These are phyloP conservation scores for Nycticryphes semicollaris DNA, from an alignment of 2,113 vertebrate genomes.

Conservation along the genomic window DNA sequence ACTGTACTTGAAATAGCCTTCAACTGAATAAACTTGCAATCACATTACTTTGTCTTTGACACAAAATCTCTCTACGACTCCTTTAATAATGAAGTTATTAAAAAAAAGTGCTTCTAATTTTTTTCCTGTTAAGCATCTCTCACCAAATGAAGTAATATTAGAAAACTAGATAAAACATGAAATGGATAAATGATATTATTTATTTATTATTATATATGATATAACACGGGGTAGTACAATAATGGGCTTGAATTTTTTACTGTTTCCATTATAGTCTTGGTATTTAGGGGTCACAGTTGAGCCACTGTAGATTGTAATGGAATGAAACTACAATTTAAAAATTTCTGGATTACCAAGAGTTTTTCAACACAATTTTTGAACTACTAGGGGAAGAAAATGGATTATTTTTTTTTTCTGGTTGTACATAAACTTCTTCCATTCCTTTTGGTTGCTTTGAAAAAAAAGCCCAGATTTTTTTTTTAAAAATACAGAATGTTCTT, in stretches of 20 bases:
- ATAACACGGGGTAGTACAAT: not conserved
- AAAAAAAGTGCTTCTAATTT: not conserved
- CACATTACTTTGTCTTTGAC: not conserved
- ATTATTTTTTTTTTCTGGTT: not conserved
- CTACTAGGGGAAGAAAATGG: not conserved
- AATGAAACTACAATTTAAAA: conserved; percentile 27
- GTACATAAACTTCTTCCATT: not conserved
- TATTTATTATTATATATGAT: too few species aligned
- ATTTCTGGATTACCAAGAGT: not conserved
- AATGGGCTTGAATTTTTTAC: not conserved
- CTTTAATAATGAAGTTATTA: not conserved
- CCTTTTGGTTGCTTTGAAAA: not conserved
- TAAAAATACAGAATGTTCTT: not conserved
- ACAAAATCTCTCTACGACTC: not conserved
- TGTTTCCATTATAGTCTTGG: not conserved
- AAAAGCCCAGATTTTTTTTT: not conserved
- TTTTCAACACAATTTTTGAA: conserved; percentile 14
- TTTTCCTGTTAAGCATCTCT: not conserved
- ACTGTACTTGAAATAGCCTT: not conserved
- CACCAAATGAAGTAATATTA: not conserved
- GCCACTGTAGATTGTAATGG: not conserved
- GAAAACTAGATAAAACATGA: not conserved
- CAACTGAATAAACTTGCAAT: not conserved
- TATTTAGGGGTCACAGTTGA: not conserved
- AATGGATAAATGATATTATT: not conserved